A percentile compares a stretch with the other conserved stretches of the same genome.
Evolutionary conservation across 2,113 vertebrate species (phyloP).

Genomic region (Felis chaus): DNA sequence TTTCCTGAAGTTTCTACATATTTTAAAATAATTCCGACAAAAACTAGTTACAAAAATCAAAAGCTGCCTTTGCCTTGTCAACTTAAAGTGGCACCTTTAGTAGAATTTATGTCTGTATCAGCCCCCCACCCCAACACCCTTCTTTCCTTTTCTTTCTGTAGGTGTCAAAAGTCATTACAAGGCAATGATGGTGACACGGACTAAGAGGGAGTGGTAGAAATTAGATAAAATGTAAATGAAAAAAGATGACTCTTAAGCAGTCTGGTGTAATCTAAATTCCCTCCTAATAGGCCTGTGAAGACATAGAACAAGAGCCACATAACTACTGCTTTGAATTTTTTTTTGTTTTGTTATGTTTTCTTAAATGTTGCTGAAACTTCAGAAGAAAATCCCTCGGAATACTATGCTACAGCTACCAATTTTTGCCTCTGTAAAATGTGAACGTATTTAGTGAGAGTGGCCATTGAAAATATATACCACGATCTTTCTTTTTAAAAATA

Average conservation of each 20-base stretch:
- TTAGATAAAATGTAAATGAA: slow-evolving; percentile 71
- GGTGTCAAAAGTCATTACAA: slow-evolving; percentile 68
- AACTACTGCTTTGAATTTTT: background rate
- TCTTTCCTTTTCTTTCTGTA: background rate
- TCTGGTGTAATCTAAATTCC: slow-evolving; percentile 46
- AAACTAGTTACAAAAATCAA: background rate
- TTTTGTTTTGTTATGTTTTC: slow-evolving; percentile 47
- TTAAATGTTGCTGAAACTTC: background rate
- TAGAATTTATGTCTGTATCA: slow-evolving; percentile 1
- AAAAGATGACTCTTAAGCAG: slow-evolving; percentile 24
- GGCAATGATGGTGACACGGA: slow-evolving; percentile 62
- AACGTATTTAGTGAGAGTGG: background rate
- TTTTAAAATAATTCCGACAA: background rate
- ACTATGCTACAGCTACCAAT: background rate
- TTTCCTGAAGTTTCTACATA: background rate
- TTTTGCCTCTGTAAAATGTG: background rate
- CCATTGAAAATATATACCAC: background rate
- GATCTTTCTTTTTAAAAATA: background rate
- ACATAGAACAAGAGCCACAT: background rate
- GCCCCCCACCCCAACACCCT: background rate
- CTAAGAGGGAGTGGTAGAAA: slow-evolving; percentile 34
- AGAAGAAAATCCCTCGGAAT: background rate
- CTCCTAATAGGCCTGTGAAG: slow-evolving; percentile 26
- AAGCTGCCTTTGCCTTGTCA: background rate
- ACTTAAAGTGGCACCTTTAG: background rate